phyloP scores from a whole-genome alignment of 2,113 vertebrate species.

The Anguilla japonica region DNA sequence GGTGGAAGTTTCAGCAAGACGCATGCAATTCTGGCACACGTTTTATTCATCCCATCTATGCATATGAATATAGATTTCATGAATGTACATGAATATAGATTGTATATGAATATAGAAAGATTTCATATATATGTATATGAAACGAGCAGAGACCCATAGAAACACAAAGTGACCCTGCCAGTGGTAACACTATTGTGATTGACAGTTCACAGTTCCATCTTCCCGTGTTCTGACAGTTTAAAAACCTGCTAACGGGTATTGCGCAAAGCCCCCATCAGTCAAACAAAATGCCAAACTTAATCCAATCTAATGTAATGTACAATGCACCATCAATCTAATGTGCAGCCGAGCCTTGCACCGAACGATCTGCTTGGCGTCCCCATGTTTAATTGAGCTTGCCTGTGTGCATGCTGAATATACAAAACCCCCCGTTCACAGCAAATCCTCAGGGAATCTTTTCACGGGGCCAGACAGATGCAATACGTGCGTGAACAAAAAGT shows the following conservation, averaged over 20 bases:
- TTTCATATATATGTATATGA: too few relatives aligned
- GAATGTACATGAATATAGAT: too few relatives aligned
- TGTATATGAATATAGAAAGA: too few relatives aligned
- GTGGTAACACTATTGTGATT: not conserved
- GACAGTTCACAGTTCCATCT: not conserved
- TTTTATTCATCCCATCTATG: too few relatives aligned
- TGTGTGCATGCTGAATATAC: not conserved
- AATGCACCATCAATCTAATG: not conserved
- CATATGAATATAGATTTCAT: too few relatives aligned
- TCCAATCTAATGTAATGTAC: not conserved
- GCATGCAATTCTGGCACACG: too few relatives aligned
- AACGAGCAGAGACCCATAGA: not conserved
- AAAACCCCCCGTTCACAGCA: not conserved
- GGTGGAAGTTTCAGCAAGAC: not conserved
- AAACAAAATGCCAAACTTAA: too few relatives aligned
- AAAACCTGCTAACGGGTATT: too few relatives aligned
- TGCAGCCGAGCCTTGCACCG: not conserved
- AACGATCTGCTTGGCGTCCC: not conserved
- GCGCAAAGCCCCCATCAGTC: not conserved
- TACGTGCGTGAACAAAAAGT: too few relatives aligned
- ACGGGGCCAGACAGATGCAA: not conserved
- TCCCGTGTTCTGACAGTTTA: too few relatives aligned
- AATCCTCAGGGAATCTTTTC: too few relatives aligned
- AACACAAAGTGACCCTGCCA: not conserved
- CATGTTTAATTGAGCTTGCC: not conserved